A percentile compares a stretch with the other conserved stretches of the same genome.
These are phyloP conservation scores for Ectemnius cavifrons DNA, from an alignment of 2,888 invertebrate species.

Conservation along the genomic window DNA sequence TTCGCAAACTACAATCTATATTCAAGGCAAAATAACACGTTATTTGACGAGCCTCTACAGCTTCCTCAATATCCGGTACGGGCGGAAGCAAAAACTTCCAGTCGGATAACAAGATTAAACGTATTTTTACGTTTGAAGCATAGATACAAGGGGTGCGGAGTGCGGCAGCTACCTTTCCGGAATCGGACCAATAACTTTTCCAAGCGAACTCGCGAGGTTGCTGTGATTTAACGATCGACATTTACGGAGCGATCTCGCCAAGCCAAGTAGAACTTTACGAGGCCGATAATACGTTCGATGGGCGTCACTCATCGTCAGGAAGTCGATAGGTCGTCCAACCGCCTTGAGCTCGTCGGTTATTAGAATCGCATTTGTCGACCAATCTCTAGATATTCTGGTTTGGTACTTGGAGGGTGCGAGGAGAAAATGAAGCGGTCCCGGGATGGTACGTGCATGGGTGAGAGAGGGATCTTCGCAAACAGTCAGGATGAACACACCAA, in stretches of 20 bases:
- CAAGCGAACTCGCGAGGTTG: slow-evolving; percentile 19
- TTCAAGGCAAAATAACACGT: slow-evolving; percentile 16
- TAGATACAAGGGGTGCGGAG: slow-evolving; percentile 8
- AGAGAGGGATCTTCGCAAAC: slow-evolving; percentile 8
- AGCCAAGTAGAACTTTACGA: slow-evolving; percentile 59
- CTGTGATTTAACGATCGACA: slow-evolving; percentile 59
- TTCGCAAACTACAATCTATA: neutral
- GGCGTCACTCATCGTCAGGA: slow-evolving; percentile 56
- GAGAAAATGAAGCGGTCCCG: too few species aligned
- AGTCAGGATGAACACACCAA: neutral
- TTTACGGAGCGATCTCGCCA: slow-evolving; percentile 54
- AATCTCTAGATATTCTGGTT: slow-evolving; percentile 32
- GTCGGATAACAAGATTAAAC: slow-evolving; percentile 60
- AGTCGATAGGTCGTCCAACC: slow-evolving; percentile 47
- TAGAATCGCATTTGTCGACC: slow-evolving; percentile 57
- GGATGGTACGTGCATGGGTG: neutral
- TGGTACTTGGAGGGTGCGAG: slow-evolving; percentile 4
- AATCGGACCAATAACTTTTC: slow-evolving; percentile 56
- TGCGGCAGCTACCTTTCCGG: slow-evolving; percentile 35
- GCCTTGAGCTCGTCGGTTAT: slow-evolving; percentile 35
- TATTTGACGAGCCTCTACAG: slow-evolving; percentile 20
- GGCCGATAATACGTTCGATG: slow-evolving; percentile 61
- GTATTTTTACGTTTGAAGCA: slow-evolving; percentile 53
- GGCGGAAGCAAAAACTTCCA: slow-evolving; percentile 26
- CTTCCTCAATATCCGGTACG: slow-evolving; percentile 5